A percentile compares a stretch with the other conserved stretches of the same genome.
phyloP scores from a whole-genome alignment of 1,140 invertebrate genomes.

The Apis laboriosa region DNA sequence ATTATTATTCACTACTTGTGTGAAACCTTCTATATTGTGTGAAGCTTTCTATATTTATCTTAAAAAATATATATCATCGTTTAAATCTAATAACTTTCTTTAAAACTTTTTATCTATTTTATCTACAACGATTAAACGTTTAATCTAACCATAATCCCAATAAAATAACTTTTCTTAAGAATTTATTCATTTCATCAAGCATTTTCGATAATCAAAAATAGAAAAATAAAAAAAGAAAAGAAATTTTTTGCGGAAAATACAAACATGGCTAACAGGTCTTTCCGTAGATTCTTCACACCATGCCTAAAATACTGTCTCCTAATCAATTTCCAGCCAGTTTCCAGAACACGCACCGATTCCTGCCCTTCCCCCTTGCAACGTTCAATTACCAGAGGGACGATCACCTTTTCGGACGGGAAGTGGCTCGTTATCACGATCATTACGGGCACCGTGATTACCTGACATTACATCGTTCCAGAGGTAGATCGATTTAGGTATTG shows the following conservation, averaged over 20 bases:
- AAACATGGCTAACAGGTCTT: not conserved
- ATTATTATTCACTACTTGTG: no score
- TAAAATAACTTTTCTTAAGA: no score
- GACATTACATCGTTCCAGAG: conserved; percentile 61
- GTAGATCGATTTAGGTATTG: conserved; percentile 61
- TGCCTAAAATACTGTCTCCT: not conserved
- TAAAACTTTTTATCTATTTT: no score
- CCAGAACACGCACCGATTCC: not conserved
- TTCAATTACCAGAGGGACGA: conserved; percentile 47
- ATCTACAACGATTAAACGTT: no score
- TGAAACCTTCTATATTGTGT: no score
- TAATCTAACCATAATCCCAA: no score
- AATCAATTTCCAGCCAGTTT: conserved; percentile 39
- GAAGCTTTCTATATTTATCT: no score
- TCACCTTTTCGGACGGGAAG: conserved; percentile 58
- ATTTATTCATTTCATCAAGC: no score
- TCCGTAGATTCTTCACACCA: not conserved
- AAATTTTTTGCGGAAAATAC: not conserved
- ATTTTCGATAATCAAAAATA: not conserved
- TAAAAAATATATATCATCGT: no score
- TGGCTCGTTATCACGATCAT: conserved; percentile 66
- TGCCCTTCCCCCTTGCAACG: conserved; percentile 20
- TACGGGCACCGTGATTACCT: conserved; percentile 61
- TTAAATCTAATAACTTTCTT: no score
- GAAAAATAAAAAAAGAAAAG: not conserved